phyloP scores from a whole-genome alignment of 2,797 vertebrate genomes.

The Lepilemur ruficaudatus region DNA sequence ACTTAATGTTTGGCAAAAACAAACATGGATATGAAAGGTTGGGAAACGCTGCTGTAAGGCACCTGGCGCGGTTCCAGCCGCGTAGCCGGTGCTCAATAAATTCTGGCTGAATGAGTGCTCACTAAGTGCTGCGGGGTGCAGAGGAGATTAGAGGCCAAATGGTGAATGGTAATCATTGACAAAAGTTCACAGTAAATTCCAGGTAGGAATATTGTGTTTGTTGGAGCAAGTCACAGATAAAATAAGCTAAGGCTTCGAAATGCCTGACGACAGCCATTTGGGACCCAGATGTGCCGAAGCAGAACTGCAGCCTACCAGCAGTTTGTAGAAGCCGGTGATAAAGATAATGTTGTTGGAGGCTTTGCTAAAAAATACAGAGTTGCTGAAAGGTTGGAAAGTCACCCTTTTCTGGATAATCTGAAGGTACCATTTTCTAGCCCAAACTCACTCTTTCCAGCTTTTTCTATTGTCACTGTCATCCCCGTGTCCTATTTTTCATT shows the following conservation, averaged over 20 bases:
- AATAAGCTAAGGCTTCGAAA: conserved; percentile 46
- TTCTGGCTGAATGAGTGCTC: conserved; percentile 41
- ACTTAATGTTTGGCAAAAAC: not conserved
- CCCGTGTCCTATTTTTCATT: not conserved
- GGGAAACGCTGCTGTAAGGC: not conserved
- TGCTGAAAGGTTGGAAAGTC: conserved; percentile 9
- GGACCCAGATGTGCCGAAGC: conserved; percentile 9
- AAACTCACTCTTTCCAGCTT: not conserved
- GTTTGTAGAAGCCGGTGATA: conserved; percentile 39
- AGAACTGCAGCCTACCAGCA: not conserved
- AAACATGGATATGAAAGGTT: not conserved
- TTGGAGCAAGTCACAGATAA: conserved; percentile 62
- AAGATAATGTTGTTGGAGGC: conserved; percentile 28
- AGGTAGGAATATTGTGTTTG: conserved; percentile 57
- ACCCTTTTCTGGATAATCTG: not conserved
- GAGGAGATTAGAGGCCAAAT: conserved; percentile 31
- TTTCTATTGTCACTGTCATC: not conserved
- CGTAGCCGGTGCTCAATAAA: conserved; percentile 16
- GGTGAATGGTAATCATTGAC: conserved; percentile 60
- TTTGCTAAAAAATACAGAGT: not conserved
- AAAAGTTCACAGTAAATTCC: conserved; percentile 61
- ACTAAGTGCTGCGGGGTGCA: not conserved
- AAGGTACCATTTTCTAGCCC: not conserved
- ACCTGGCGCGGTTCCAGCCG: not conserved
- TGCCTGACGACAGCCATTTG: conserved; percentile 14